Evolutionary conservation across 2,113 vertebrate species (phyloP), one percentile per base, ranked within the genome.

Genomic region (Nerophis ophidion): DNA sequence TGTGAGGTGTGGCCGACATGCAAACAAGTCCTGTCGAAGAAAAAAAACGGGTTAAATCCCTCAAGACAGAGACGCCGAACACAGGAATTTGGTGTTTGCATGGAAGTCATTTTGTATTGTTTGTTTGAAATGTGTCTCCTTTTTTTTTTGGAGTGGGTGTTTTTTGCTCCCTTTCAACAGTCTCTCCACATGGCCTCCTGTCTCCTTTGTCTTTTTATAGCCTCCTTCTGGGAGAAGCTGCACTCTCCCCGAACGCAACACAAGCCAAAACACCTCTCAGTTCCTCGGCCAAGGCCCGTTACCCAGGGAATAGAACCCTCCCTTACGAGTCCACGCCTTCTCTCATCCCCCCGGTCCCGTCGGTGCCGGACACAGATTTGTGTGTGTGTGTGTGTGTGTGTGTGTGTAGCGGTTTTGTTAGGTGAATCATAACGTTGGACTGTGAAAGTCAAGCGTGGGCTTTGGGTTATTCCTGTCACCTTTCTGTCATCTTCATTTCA

Each of bases 121-220:
- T 67, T 68, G 73, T 82, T 57, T 76, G 26, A 53, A 57, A 49
- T 60, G 47, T 8, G 44, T 60, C 71, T 79, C 49, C 69, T 57
- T 74, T n/a, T n/a, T n/a, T 83, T 84, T 76, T 75, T 11, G 63
- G 75, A 88, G 88, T 86, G 82, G 84, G 90, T 88, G 83, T 90
- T 88, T 76, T 88, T 76, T 26, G 74, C 84, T 87, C 82, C 80
- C 78, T 87, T 90, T 88, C 87, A 87, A 80, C 86, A 87, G 84
- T 86, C 84, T 86, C 86, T 89, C 84, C 79, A 83, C 86, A 86
- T 88, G 86, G 89, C 83, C 86, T 87, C 79, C 82, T 87, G 84
- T 85, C 87, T 89, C 85, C 84, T 88, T 87, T 89, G 87, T 89
- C 87, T 90, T 90, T 89, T 90, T 88, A 90, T 90, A 91, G 89